phyloP scores from a whole-genome alignment of 2,797 vertebrate genomes.

The Tinamus major region DNA sequence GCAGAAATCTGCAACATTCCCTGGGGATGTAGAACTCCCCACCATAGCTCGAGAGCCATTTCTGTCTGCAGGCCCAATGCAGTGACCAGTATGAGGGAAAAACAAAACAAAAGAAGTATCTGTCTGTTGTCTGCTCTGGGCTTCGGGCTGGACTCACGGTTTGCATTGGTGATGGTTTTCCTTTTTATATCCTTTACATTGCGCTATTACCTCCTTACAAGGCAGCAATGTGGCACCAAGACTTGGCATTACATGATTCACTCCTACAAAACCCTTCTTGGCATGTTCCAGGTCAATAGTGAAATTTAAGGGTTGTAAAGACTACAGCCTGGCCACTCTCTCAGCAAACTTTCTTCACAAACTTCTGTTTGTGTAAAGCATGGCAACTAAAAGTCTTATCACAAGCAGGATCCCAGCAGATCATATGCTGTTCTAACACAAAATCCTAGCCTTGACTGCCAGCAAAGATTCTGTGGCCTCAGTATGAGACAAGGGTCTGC shows the following conservation, averaged over 20 bases:
- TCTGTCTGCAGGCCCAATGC: background rate
- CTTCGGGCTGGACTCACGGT: background rate
- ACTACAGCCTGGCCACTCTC: background rate
- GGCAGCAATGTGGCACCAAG: background rate
- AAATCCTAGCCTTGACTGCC: background rate
- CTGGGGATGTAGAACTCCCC: background rate
- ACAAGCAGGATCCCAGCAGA: background rate
- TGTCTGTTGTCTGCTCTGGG: background rate
- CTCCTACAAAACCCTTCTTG: background rate
- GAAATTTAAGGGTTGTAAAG: background rate
- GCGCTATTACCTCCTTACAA: background rate
- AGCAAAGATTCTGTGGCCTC: background rate
- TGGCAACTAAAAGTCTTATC: background rate
- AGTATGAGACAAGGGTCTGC: background rate
- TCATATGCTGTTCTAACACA: background rate
- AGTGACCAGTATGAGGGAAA: background rate
- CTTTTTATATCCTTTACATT: background rate
- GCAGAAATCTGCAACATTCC: background rate
- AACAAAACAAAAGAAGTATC: background rate
- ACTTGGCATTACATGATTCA: background rate
- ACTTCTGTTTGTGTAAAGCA: background rate
- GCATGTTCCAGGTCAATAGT: background rate
- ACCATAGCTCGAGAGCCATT: background rate
- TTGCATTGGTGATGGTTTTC: background rate
- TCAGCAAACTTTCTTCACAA: background rate